phyloP scores from a whole-genome alignment of 2,888 invertebrate genomes.

The Achlya flavicornis region DNA sequence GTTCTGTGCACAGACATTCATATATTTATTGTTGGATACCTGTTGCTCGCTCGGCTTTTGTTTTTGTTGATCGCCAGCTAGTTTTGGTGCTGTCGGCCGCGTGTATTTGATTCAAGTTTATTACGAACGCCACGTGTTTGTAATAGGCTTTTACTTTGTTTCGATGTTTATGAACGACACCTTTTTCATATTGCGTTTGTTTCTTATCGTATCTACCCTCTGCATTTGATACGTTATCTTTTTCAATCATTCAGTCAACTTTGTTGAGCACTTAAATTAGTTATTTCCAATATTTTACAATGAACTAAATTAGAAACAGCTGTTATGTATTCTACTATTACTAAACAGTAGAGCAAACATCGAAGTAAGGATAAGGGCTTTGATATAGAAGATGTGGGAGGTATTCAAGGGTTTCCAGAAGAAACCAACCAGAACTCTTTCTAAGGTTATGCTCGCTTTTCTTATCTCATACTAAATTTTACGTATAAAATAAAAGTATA shows the following conservation, averaged over 20 bases:
- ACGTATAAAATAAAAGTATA: too few relatives aligned
- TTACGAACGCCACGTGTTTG: conserved; percentile 35
- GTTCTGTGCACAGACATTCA: conserved; percentile 5
- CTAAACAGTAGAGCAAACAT: too few relatives aligned
- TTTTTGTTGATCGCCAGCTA: conserved; percentile 72
- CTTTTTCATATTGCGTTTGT: not conserved
- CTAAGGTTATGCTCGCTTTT: too few relatives aligned
- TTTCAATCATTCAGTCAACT: not conserved
- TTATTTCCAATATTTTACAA: too few relatives aligned
- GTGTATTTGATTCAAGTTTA: conserved; percentile 55
- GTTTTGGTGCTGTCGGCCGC: conserved; percentile 49
- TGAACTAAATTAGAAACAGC: too few relatives aligned
- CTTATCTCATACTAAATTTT: too few relatives aligned
- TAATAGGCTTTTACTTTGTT: conserved; percentile 29
- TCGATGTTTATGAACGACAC: conserved; percentile 17
- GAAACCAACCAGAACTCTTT: too few relatives aligned
- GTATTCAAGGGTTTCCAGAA: too few relatives aligned
- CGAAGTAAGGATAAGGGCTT: too few relatives aligned
- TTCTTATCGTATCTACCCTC: not conserved
- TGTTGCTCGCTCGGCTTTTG: conserved; percentile 66
- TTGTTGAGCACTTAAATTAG: too few relatives aligned
- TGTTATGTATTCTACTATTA: too few relatives aligned
- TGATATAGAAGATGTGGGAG: too few relatives aligned
- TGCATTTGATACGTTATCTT: not conserved
- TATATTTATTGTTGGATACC: conserved; percentile 41